Base-by-base conservation (phyloP, 2,888 invertebrate genomes). In the Latrodectus elegans region DNA sequence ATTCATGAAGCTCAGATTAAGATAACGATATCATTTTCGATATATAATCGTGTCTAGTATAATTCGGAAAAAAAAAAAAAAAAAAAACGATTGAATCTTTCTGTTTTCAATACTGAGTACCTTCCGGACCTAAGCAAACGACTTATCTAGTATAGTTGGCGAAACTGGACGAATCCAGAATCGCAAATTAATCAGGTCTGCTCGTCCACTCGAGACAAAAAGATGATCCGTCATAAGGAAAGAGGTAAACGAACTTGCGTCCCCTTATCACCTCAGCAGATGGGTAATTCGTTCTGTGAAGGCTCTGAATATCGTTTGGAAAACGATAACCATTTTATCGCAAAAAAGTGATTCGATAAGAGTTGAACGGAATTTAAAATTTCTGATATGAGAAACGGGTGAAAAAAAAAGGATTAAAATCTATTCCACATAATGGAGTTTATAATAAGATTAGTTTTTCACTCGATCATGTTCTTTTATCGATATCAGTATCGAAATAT, bases 181-280 rank as follows among this genome's bases (percentile, higher is more conserved):
- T 22, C 68, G 9, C 68, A 68, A 12, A 22, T 60, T 68, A 68
- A 68, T 68, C 68, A 68, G 22, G 12, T 60, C 60, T 15, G 15
- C 12, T 68, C 17, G 12, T 68, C 22, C 68, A 68, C 64, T 15
- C 17, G 15, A 64, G 64, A 68, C 68, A 68, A 68, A 68, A 38
- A 68, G 68, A 22, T 11, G 17, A 68, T 68, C 68, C 68, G 68
- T 68, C 68, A 68, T 17, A 68, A 22, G 22, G 68, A 60, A 60
- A 8, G 14, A n/a, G 60, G 60, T 60, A 60, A 60, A 60, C 60
- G 60, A 60, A 60, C 60, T 60, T n/a, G 12, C 60, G 12, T 60
- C 12, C n/a, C 60, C 6, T n/a, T 60, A 12, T 60, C 60, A 60
- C 6, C 60, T 8, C 6, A 60, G n/a, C 60, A 60, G 60, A 60